Base-by-base conservation (phyloP, 2,888 invertebrate genomes). In the Lypha dubia region DNA sequence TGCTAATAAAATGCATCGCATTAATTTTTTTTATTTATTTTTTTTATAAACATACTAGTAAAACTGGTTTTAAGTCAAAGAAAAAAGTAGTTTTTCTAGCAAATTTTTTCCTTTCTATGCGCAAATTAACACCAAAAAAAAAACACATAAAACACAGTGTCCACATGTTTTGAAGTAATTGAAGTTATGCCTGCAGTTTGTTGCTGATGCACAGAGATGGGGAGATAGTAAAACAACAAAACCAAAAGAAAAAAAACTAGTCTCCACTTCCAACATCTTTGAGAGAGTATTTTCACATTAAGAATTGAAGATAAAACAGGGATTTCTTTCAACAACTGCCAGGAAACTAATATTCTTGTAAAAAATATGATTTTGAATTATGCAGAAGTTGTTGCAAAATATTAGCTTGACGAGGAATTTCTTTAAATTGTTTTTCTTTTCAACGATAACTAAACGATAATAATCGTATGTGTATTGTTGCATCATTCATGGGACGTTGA, bases 11-110 rank as follows among this genome's bases (percentile, higher is more conserved):
- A 28, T 71, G 51, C 38, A 60, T 46, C 46, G 32, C 53, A 67
- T 58, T 49, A 20, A 35, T 51, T 71, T 51, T 38, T 51, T 46
- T 68, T 17, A 41, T 68, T 65, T 77, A 60, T 41, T 17, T n/a
- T 46, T 68, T 15, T 53, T n/a, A n/a, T n/a, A n/a, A 22, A 11
- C 20, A 28, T 51, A 71, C 71, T 41, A 60, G 68, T 41, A 68
- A 73, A 84, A 84, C 84, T 70, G 73, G 84, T 84, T 84, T 84
- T 5, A 35, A 62, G 44, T 35, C 41, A 9, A 71, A n/a, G n/a
- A n/a, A n/a, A n/a, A 60, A 81, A 53, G 62, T 58, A 15, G 38
- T n/a, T 79, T 62, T 79, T 79, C 62, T 63, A 63, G 63, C 24
- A 44, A 56, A 62, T 75, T 79, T 75, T 79, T 83, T 70, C 49